Evolutionary conservation across 1,140 invertebrate species (phyloP), one percentile per base, ranked within the genome.

Genomic region (Drosophila lini): DNA sequence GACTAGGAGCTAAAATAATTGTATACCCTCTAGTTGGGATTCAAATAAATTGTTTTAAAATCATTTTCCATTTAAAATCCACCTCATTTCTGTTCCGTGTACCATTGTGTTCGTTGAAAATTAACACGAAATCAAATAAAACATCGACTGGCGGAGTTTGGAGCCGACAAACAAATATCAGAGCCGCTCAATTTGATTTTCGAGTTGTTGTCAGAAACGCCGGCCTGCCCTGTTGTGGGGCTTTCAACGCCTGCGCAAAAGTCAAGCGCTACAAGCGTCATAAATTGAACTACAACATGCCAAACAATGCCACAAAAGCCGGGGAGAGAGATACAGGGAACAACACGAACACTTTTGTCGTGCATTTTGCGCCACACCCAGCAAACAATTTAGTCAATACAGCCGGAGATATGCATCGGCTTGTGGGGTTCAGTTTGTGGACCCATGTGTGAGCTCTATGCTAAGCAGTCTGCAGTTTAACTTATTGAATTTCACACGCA

Each of bases 211-310:
- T 70, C 59, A 61, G 61, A 75, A 61, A 52, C 58, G 63, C 13
- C 47, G 57, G 47, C 59, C 34, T 38, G 52, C 38, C 59, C 65
- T 80, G 62, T 84, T 84, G 81, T 65, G 68, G 75, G 80, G 83
- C 83, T 86, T 86, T 86, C 83, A 88, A 86, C 83, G 83, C 83
- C 83, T 86, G 83, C 83, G 83, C 83, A 86, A 86, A 86, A 86
- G 83, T 86, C 83, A 86, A 88, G 65, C 34, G 69, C 19, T 59
- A 71, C 69, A 73, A 86, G 83, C 84, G 80, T 86, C 83, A 86
- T 86, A 86, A 86, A 86, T 86, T 86, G 82, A 86, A 86, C 82
- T 86, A 88, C 82, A 86, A 80, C 83, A 88, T 88, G 83, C 71
- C 71, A 82, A 88, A 88, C 82, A 86, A 82, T 79, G 48, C 70